A percentile compares a stretch with the other conserved stretches of the same genome.
Conservation (phyloP, 2,888 invertebrate species). For the Phaedon cochleariae region DNA sequence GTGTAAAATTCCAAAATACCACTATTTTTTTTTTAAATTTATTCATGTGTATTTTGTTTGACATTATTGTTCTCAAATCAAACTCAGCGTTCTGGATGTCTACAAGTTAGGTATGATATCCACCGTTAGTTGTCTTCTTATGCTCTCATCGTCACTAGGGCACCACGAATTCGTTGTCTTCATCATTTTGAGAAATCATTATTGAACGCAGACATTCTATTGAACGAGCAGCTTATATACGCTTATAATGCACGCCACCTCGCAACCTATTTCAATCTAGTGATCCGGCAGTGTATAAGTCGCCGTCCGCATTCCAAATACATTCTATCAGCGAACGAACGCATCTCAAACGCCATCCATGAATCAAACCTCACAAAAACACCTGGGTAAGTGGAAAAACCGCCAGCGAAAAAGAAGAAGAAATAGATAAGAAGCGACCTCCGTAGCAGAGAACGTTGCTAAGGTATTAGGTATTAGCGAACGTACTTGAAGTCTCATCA, state of each 20-base stretch:
- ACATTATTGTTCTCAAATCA: no score
- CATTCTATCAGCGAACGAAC: not conserved
- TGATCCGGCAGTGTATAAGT: not conserved
- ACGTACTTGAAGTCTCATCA: not conserved
- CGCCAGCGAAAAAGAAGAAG: slow-evolving; percentile 21
- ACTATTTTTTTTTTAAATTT: no score
- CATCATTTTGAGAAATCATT: no score
- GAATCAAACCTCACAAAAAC: slow-evolving; percentile 24
- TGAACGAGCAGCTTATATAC: not conserved
- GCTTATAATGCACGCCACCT: not conserved
- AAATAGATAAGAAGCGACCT: slow-evolving; percentile 4
- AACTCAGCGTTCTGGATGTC: no score
- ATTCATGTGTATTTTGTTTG: no score
- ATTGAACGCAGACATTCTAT: not conserved
- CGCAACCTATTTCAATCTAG: not conserved
- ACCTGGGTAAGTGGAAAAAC: slow-evolving; percentile 31
- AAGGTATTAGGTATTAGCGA: no score
- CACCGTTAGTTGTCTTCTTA: no score
- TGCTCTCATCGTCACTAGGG: no score
- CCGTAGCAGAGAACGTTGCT: not conserved
- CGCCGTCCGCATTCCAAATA: not conserved
- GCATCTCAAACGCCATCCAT: no score
- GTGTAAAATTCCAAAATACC: no score
- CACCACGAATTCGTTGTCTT: no score
- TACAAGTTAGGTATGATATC: no score